A percentile compares a stretch with the other conserved stretches of the same genome.
Conservation (phyloP, 2,797 vertebrate genomes). For the Meriones psammophilus region DNA sequence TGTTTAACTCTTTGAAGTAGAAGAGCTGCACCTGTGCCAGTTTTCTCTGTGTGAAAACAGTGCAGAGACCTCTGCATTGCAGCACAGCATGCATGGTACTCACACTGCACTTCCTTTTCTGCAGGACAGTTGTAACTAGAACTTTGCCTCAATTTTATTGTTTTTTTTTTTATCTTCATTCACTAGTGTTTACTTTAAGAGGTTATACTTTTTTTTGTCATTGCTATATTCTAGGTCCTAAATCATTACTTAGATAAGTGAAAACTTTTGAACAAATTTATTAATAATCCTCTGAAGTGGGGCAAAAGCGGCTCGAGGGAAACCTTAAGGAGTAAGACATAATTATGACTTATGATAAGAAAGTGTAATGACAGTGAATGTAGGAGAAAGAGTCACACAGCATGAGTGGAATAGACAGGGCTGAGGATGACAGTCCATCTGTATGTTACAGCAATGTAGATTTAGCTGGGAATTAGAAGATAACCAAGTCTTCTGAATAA, state of each 20-base stretch:
- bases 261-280: not conserved
- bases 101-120: not conserved
- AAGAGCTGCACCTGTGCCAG: not conserved
- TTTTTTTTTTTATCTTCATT: not conserved
- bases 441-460: not conserved
- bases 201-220: not conserved
- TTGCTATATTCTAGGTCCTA: not conserved
- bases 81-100: not conserved
- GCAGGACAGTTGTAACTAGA: not conserved
- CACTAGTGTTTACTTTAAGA: not conserved
- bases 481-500: not conserved
- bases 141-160: not conserved
- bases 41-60: not conserved
- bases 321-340: not conserved
- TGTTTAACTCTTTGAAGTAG: not conserved
- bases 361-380: not conserved
- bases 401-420: too few species aligned
- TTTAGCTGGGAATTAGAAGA: not conserved
- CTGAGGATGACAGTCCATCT: not conserved
- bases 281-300: not conserved
- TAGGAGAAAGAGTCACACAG: not conserved
- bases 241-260: not conserved
- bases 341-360: not conserved
- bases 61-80: not conserved
- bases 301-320: not conserved